Evolutionary conservation across 2,888 invertebrate species (phyloP), one percentile per base, ranked within the genome.

Genomic region (Aporophyla lueneburgensis): DNA sequence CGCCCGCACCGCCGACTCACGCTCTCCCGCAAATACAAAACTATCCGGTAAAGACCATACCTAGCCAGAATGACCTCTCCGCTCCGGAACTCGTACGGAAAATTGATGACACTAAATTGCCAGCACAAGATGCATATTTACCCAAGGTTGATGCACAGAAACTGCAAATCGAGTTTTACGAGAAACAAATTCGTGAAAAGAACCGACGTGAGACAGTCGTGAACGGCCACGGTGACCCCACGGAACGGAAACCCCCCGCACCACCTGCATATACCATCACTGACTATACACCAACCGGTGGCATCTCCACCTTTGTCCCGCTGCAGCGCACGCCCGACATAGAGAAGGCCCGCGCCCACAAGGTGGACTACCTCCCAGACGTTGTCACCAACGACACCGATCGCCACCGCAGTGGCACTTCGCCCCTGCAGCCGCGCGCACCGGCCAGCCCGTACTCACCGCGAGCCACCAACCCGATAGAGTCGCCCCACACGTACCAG

Each of bases 321-420:
- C 92, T 97, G 72, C 96, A 96, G 77, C 96, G 95, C 84, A 97
- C 96, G 51, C 96, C 96, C 5, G 96, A 96, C 82, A 96, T 96
- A 76, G 96, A 96, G 84, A 96, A 96, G 82, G 95, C 96, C 53
- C 94, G 94, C 78, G 96, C 95, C 2, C 96, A 96, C 88, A 95
- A 96, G 83, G 93, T 95, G 7, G 96, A 96, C 86, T 95, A 95
- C 83, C 89, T 96, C 63, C 96, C 96, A 2, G 97, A 96, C 82
- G 96, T 96, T 14, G 96, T 96, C 46, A 92, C 96, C 85, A 96
- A 95, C 84, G 95, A 96, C 78, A 92, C 90, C 21, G 92, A 93
- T 27, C 89, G 92, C 19, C 88, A 73, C 75, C 90, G 89, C 2
- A 84, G 75, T 67, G 91, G 89, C 14, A 63, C 81, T 70, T 83